Evolutionary conservation across 2,888 invertebrate genomes (phyloP), one percentile per base, ranked within the genome.

Genomic region (Brenthis ino): DNA sequence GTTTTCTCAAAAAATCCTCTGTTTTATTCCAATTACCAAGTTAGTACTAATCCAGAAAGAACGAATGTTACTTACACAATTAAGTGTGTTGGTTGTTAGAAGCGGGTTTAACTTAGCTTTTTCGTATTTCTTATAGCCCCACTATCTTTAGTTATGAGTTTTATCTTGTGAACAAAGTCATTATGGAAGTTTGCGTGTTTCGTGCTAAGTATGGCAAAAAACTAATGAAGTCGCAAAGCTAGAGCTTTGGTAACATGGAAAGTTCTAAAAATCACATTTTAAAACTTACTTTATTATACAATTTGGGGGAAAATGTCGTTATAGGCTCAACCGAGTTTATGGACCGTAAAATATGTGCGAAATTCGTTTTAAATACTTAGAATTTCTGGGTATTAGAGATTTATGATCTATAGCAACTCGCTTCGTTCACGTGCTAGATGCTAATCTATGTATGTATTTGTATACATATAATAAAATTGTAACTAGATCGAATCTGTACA

Each of bases 121-220:
- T 80, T 77, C 75, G 69, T 75, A 75, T 77, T 79, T 80, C 81
- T 79, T 83, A 82, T 80, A 80, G 78, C 77, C 76, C 80, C 82
- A 66, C 55, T 76, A 76, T 77, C 76, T 76, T 75, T 75, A 75
- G 75, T 82, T 80, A 82, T 82, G 79, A 77, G 75, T 75, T 74
- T 77, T 79, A 81, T 80, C 81, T 77, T 74, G 71, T 71, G 68
- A 72, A 71, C 66, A 57, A 66, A 68, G 70, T 73, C 68, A 63
- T 73, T 72, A 72, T 56, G 61, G 57, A 67, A 68, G 72, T 73
- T 73, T n/a, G 73, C 73, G 73, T 73, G 73, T 63, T 72, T 71
- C 70, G 72, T 72, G 72, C 56, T 69, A 65, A 72, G 65, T 72
- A 64, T 69, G 48, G 66, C 56, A 68, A 69, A 68, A 72, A 68